A percentile compares a stretch with the other conserved stretches of the same genome.
Evolutionary conservation across 2,113 vertebrate genomes (phyloP).

Genomic region (Chaetorhynchus papuensis): DNA sequence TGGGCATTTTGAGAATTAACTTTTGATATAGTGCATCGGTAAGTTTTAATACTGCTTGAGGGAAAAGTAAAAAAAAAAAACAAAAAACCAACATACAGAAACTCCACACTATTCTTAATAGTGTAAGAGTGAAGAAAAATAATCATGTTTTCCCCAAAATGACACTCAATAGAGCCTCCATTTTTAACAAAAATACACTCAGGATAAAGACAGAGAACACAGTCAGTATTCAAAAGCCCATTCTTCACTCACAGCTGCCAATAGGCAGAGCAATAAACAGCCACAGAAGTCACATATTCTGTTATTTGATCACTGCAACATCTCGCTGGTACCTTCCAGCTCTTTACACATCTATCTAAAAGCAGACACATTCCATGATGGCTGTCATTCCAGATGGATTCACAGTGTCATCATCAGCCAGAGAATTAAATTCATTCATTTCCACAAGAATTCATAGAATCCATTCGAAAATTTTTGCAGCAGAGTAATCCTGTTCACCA

Average conservation of each 20-base stretch:
- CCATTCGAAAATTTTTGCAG: neutral
- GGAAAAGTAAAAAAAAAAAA: neutral
- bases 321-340: neutral
- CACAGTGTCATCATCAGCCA: neutral
- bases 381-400: neutral
- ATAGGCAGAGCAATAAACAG: neutral
- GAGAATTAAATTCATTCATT: neutral
- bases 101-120: neutral
- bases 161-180: neutral
- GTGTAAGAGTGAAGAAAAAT: neutral
- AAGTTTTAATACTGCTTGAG: neutral
- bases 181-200: neutral
- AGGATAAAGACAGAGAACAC: neutral
- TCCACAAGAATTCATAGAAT: neutral
- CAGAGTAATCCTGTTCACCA: neutral
- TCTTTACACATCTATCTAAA: neutral
- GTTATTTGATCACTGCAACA: neutral
- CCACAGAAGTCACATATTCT: neutral
- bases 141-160: neutral
- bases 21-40: neutral
- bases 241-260: neutral
- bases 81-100: neutral
- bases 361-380: neutral
- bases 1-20: neutral
- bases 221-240: neutral